Conservation (phyloP, 2,113 vertebrate genomes). For the Mustela nigripes region DNA sequence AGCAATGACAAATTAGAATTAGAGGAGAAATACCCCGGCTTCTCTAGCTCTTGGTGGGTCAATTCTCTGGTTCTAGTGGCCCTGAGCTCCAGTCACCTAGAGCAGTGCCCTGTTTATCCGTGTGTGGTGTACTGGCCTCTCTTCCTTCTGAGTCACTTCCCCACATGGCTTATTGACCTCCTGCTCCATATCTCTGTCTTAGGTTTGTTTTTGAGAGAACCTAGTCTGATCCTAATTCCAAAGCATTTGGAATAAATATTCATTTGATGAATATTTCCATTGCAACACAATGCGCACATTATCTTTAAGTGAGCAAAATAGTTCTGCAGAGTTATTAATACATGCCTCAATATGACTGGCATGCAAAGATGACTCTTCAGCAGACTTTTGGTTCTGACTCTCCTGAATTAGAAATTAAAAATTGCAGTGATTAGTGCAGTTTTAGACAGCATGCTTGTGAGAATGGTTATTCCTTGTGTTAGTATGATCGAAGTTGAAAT, state of each 20-base stretch:
- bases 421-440: background rate
- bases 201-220: background rate
- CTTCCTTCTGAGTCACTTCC: background rate
- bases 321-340: background rate
- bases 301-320: background rate
- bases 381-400: slow-evolving; percentile 17
- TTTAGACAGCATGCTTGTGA: background rate
- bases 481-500: slow-evolving; percentile 63
- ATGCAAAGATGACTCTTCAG: background rate
- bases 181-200: background rate
- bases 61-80: background rate
- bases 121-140: accelerated
- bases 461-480: background rate
- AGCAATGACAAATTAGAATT: background rate
- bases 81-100: background rate
- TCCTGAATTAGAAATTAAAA: slow-evolving; percentile 58
- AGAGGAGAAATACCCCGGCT: background rate
- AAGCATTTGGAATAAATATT: background rate
- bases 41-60: background rate
- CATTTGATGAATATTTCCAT: background rate
- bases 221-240: background rate
- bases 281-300: background rate
- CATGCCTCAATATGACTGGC: background rate
- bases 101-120: background rate
- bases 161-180: background rate